A percentile compares a stretch with the other conserved stretches of the same genome.
Conservation (phyloP, 2,888 invertebrate species). For the Chromoteleia sp. region DNA sequence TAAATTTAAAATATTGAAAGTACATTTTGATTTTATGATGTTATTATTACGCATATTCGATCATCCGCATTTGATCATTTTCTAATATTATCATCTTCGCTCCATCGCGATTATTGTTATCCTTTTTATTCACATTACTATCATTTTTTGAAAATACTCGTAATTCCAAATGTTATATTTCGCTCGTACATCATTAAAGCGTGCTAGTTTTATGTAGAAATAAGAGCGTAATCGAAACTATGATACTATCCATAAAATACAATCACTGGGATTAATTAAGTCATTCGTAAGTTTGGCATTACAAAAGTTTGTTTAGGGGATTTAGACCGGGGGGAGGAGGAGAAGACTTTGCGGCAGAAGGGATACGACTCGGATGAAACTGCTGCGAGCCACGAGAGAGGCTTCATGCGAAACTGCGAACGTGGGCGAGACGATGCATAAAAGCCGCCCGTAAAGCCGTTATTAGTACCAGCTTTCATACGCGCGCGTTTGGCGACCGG, state of each 20-base stretch:
- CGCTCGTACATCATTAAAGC: too few species aligned
- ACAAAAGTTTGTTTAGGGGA: conserved; percentile 57
- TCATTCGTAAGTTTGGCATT: conserved; percentile 49
- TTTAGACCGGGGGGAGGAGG: conserved; percentile 35
- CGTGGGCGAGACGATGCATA: conserved; percentile 72
- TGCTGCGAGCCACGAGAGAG: conserved; percentile 39
- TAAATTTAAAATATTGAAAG: too few species aligned
- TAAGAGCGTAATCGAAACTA: conserved; percentile 8
- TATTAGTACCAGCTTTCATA: conserved; percentile 75
- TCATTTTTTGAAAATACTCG: too few species aligned
- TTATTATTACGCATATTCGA: too few species aligned
- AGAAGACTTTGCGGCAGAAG: conserved; percentile 40
- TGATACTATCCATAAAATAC: conserved; percentile 12
- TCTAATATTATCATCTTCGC: too few species aligned
- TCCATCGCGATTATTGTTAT: too few species aligned
- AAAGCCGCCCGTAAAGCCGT: conserved; percentile 74
- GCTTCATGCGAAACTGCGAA: conserved; percentile 63
- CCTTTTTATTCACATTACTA: too few species aligned
- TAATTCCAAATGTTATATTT: too few species aligned
- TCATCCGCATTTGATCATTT: too few species aligned
- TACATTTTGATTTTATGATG: too few species aligned
- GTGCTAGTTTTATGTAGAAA: too few species aligned
- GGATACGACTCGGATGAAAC: conserved; percentile 44
- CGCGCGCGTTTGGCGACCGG: conserved; percentile 66
- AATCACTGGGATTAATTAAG: conserved; percentile 51